Evolutionary conservation across 2,797 vertebrate genomes (phyloP), one percentile per base, ranked within the genome.

Genomic region (Hylomyscus alleni): DNA sequence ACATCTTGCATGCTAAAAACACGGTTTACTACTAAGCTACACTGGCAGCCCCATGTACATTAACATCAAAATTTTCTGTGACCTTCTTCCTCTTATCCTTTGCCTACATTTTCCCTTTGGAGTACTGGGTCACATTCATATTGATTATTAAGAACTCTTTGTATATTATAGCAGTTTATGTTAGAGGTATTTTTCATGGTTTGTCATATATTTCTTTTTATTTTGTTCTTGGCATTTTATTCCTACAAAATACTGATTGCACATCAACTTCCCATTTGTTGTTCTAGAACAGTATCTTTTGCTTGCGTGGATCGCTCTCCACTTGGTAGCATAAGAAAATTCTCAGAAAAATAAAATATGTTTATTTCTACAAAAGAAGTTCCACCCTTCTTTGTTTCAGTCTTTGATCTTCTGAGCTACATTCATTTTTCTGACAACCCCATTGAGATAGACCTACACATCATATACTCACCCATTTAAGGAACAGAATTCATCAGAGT

Each of bases 61-160:
- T 80, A 44, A 9, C 15, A 34, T 29, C 52, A 72, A 10, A 22
- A 34, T 10, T 67, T 92, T 76, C 72, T 90, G 62, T 92, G 29
- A 62, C 34, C 17, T 83, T 34, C 29, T 31, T 84, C 3, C 3
- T 62, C 6, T 40, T 60, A 12, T 26, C 15, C 9, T 60, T 93
- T 67, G 29, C 26, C 44, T 26, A 62, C 19, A 72, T 54, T 91
- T 91, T 80, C 77, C 73, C 62, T 13, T 37, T 50, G 24, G 34
- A 2, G 84, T 86, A 37, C 34, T 89, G 29, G 20, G 26, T 76
- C 29, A 84, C 73, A 73, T 93, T 93, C 56, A 60, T 6, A 44
- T 58, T 84, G 84, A 89, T 94, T 96, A 62, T 94, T 92, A 94
- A 78, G 37, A 76, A 58, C 5, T 77, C 54, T 87, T 94, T 83